Percentiles rank a stretch among this genome's conserved stretches.
Evolutionary conservation across 2,888 invertebrate species (phyloP).

Genomic region (Volucella zonaria): DNA sequence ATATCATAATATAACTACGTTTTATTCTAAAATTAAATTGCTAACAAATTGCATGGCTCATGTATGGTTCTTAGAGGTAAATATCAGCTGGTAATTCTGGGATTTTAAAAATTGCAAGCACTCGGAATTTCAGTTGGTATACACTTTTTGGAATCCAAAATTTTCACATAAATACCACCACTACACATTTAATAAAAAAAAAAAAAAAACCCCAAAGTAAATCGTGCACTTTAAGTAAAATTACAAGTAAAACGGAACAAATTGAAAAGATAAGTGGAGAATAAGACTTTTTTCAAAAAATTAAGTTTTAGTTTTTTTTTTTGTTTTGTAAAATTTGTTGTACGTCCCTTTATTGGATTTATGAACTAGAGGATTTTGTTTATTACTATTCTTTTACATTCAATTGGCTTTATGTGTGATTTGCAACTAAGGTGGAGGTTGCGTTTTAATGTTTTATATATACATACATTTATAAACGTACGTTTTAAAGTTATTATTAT

Average conservation of each 20-base stretch:
- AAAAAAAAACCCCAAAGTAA: constrained; percentile 59
- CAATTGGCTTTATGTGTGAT: constrained; percentile 23
- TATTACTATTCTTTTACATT: constrained; percentile 4
- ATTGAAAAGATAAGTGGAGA: constrained; percentile 13
- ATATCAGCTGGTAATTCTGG: constrained; percentile 99
- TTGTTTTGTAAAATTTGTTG: constrained; percentile 16
- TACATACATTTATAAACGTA: too few species aligned
- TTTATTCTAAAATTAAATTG: constrained; percentile 53
- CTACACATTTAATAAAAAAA: constrained; percentile 62
- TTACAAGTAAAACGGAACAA: constrained; percentile 21
- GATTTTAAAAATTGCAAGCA: constrained; percentile 83
- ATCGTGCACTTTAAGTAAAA: constrained; percentile 54
- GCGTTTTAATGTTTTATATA: constrained; percentile 3
- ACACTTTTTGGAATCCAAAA: constrained; percentile 82
- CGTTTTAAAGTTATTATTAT: too few species aligned
- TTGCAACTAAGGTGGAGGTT: constrained; percentile 41
- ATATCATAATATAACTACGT: constrained; percentile 53
- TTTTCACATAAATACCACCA: constrained; percentile 78
- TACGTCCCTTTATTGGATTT: not conserved
- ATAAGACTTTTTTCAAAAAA: not conserved
- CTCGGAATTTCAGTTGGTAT: constrained; percentile 96
- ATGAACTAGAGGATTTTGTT: not conserved
- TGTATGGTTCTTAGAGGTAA: constrained; percentile 85
- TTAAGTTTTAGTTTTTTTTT: constrained; percentile 2
- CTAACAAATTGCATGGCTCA: constrained; percentile 73